Base-by-base conservation (phyloP, 1,140 invertebrate genomes). In the Euschistus heros region DNA sequence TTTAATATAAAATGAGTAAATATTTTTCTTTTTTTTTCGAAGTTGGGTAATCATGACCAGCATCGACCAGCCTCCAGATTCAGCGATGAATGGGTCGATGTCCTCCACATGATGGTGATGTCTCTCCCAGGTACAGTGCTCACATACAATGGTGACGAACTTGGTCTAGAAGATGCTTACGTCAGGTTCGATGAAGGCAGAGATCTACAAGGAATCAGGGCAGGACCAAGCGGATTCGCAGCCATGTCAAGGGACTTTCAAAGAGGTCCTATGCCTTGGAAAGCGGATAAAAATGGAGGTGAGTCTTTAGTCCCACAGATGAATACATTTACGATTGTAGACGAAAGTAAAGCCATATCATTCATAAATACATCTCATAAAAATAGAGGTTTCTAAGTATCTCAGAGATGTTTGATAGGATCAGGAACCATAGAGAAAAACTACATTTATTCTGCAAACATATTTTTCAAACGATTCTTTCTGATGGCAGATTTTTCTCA, bases 1-100 rank as follows among this genome's bases (percentile, higher is more conserved):
- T 4, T 37, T 10, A 37, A 10, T 30, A 30, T 30, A 30, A 30
- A 30, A 8, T 8, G 30, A 30, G 3, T 1, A 37, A 37, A 10
- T 13, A 37, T 37, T 37, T 37, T 37, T 13, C n/a, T n/a, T 37
- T 37, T 37, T 30, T 30, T 4, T 4, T 13, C 5, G 13, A 37
- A 87, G 85, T 76, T 88, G 74, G 88, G 88, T 52, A 91, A 89
- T 74, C 86, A 90, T 68, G 87, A 91, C 73, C 79, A 82, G 18
- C 75, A 74, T 50, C 80, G 90, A 69, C 78, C 85, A 17, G 81
- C 82, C 0, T 79, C 80, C 17, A 78, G 87, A 62, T 84, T 83
- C 67, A 81, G 82, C 2, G 72, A 77, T 0, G 76, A 80, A 42
- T 75, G 82, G 64, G 80, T 85, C 0, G 89, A 91, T 74, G 83